Percentiles rank a stretch among this genome's conserved stretches.
Evolutionary conservation across 2,888 invertebrate species (phyloP).

Genomic region (Pardosa pseudoannulata): DNA sequence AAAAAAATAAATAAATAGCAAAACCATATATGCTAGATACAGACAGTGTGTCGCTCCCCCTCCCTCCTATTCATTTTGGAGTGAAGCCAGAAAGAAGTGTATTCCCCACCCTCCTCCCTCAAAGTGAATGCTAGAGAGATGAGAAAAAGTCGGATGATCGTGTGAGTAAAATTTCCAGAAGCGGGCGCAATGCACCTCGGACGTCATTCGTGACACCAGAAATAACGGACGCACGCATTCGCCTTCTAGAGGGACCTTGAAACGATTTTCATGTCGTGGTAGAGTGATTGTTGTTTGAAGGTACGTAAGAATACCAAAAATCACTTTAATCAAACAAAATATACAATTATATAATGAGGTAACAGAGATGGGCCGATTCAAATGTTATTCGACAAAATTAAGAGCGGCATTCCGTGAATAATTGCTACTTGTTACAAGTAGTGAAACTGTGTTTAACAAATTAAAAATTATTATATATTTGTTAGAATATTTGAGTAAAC

Average conservation of each 20-base stretch:
- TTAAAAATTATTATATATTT: too few relatives aligned
- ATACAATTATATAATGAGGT: too few relatives aligned
- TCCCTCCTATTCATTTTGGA: background rate
- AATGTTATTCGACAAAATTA: too few relatives aligned
- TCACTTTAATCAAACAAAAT: too few relatives aligned
- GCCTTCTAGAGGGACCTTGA: background rate
- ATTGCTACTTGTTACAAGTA: too few relatives aligned
- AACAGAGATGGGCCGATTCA: too few relatives aligned
- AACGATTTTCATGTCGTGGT: background rate
- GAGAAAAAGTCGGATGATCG: conserved; percentile 9
- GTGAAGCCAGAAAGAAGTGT: background rate
- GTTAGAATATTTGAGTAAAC: too few relatives aligned
- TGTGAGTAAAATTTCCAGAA: background rate
- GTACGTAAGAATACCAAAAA: too few relatives aligned
- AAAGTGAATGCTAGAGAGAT: background rate
- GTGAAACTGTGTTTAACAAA: too few relatives aligned
- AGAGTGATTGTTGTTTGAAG: too few relatives aligned
- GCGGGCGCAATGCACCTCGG: conserved; percentile 25
- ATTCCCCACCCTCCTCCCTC: background rate
- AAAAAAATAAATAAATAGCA: background rate
- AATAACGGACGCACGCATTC: background rate
- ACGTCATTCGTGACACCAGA: conserved; percentile 14
- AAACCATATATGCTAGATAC: background rate
- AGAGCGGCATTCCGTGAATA: too few relatives aligned
- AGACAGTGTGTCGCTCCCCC: background rate